phyloP scores from a whole-genome alignment of 2,113 vertebrate species.

The Burhinus oedicnemus region DNA sequence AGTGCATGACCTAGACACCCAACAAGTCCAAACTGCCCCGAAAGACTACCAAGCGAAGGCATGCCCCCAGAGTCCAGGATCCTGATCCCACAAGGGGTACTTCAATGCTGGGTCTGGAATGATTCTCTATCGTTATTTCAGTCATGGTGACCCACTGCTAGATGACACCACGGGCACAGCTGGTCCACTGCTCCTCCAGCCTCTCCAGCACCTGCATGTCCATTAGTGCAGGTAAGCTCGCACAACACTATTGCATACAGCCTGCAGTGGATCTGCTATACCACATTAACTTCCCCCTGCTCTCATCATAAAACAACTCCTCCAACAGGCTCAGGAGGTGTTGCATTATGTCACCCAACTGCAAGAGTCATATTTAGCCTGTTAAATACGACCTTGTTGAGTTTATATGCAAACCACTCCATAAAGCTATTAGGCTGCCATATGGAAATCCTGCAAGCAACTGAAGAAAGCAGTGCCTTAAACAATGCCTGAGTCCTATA shows the following conservation, averaged over 20 bases:
- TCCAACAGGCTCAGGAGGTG: not conserved
- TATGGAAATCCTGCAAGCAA: not conserved
- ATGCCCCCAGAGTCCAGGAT: not conserved
- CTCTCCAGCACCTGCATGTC: not conserved
- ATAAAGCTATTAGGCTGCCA: not conserved
- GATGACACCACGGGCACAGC: not conserved
- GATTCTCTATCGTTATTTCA: not conserved
- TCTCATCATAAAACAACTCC: not conserved
- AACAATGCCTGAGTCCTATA: not conserved
- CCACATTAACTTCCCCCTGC: not conserved
- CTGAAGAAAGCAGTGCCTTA: not conserved
- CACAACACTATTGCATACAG: not conserved
- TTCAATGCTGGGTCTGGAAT: not conserved
- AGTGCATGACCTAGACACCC: not conserved
- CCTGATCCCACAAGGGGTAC: not conserved
- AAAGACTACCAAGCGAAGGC: not conserved
- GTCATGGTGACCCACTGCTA: accelerated
- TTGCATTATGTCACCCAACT: not conserved
- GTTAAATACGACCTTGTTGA: not conserved
- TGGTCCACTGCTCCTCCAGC: not conserved
- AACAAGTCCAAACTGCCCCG: not conserved
- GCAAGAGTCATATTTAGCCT: not conserved
- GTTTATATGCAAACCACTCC: not conserved
- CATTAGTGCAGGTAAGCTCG: not conserved
- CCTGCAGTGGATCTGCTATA: not conserved